Conservation (phyloP, 2,113 vertebrate genomes). For the Forbesichthys agassizii region DNA sequence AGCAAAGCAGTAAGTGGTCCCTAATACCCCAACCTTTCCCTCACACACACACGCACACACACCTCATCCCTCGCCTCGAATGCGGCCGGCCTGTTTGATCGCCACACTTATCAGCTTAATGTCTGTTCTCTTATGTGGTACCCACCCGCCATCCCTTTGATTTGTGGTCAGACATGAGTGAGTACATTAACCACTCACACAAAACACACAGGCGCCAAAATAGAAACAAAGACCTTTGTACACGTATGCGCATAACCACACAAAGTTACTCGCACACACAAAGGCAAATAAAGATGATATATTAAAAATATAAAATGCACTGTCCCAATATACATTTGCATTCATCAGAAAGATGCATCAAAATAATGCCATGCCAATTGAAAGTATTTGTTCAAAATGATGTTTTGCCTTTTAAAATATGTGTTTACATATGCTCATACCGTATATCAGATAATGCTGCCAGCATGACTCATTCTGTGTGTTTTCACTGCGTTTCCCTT, state of each 20-base stretch:
- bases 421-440: no score
- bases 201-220: slow-evolving; percentile 26
- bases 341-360: no score
- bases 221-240: slow-evolving; percentile 17
- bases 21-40: background rate
- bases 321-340: no score
- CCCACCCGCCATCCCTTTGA: slow-evolving; percentile 66
- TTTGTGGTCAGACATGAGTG: slow-evolving; percentile 67
- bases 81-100: slow-evolving; percentile 60
- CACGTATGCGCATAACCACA: slow-evolving; percentile 21
- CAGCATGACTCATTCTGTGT: no score
- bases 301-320: background rate
- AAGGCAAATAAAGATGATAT: slow-evolving; percentile 9
- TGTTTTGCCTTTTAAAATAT: no score
- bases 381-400: no score
- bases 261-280: slow-evolving; percentile 32
- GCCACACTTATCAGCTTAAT: slow-evolving; percentile 64
- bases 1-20: background rate
- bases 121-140: slow-evolving; percentile 65
- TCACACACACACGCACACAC: background rate
- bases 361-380: no score
- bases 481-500: no score
- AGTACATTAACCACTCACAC: slow-evolving; percentile 60
- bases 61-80: slow-evolving; percentile 9
- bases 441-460: no score